Evolutionary conservation across 2,113 vertebrate genomes (phyloP).

Genomic region (Dasyurus viverrinus): DNA sequence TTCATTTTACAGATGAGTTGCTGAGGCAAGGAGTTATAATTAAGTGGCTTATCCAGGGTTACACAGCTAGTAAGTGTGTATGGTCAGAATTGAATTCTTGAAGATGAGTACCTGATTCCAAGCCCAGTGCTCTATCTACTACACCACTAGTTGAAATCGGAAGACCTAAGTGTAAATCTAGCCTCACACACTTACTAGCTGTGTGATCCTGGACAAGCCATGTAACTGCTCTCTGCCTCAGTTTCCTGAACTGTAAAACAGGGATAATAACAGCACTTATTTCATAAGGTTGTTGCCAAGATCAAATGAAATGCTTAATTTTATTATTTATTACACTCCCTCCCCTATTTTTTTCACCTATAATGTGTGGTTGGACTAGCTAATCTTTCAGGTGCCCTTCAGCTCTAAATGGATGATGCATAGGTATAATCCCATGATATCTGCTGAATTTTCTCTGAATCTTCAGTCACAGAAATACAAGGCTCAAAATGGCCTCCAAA

Average conservation of each 20-base stretch:
- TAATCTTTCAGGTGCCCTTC: neutral
- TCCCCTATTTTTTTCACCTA: neutral
- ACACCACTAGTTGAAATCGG: neutral
- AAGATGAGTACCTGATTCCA: neutral
- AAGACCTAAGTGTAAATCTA: neutral
- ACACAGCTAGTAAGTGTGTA: neutral
- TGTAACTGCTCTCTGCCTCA: neutral
- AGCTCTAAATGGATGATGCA: neutral
- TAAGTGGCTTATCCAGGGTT: neutral
- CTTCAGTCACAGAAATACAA: neutral
- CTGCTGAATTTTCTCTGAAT: neutral
- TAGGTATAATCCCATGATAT: neutral
- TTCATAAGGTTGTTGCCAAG: neutral
- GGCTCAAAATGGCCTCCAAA: neutral
- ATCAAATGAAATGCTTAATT: neutral
- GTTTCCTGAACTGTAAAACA: neutral
- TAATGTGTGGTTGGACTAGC: neutral
- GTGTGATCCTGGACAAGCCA: neutral
- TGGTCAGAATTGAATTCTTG: too few relatives aligned
- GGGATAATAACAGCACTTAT: neutral
- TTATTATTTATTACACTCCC: too few relatives aligned
- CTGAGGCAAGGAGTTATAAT: neutral
- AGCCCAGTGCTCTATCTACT: neutral
- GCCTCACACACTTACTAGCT: neutral
- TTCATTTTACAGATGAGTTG: neutral